A percentile compares a stretch with the other conserved stretches of the same genome.
These are phyloP conservation scores for Lepidochitona cinerea DNA, from an alignment of 2,888 invertebrate genomes.

Conservation along the genomic window DNA sequence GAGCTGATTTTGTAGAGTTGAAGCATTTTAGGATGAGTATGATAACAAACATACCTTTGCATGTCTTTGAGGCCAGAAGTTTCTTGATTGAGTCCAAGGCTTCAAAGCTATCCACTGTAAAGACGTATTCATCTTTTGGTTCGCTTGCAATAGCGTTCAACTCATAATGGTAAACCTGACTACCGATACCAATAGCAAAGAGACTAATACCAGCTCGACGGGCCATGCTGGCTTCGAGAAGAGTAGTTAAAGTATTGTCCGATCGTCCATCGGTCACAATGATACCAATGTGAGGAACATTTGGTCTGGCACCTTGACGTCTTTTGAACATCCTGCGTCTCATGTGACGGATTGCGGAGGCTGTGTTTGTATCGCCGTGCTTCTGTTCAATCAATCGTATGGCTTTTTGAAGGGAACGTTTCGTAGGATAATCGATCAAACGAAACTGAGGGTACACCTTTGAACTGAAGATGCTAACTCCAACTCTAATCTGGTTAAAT, in stretches of 20 bases:
- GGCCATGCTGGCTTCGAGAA: slow-evolving; percentile 46
- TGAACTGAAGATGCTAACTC: neutral
- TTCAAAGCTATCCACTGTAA: neutral
- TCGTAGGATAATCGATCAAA: slow-evolving; percentile 39
- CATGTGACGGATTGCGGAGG: slow-evolving; percentile 21
- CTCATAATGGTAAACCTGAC: slow-evolving; percentile 45
- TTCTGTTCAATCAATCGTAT: slow-evolving; percentile 31
- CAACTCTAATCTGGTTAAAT: neutral
- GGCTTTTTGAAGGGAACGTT: slow-evolving; percentile 33
- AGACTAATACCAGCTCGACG: slow-evolving; percentile 39
- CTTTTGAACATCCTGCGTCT: slow-evolving; percentile 42
- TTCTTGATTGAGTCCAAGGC: slow-evolving; percentile 4
- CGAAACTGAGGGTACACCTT: slow-evolving; percentile 40
- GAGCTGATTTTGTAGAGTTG: no score
- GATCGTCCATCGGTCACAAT: slow-evolving; percentile 59
- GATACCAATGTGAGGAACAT: slow-evolving; percentile 53
- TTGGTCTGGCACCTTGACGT: slow-evolving; percentile 37
- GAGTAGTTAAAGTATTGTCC: slow-evolving; percentile 39
- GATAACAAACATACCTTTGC: slow-evolving; percentile 4
- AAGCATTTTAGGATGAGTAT: no score
- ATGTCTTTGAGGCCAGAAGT: neutral
- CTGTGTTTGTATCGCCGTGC: neutral
- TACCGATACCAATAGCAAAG: slow-evolving; percentile 58
- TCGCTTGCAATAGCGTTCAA: slow-evolving; percentile 48
- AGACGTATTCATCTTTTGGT: neutral